Percentiles rank a stretch among this genome's conserved stretches.
phyloP scores from a whole-genome alignment of 2,888 invertebrate species.

The Perdita meconis region DNA sequence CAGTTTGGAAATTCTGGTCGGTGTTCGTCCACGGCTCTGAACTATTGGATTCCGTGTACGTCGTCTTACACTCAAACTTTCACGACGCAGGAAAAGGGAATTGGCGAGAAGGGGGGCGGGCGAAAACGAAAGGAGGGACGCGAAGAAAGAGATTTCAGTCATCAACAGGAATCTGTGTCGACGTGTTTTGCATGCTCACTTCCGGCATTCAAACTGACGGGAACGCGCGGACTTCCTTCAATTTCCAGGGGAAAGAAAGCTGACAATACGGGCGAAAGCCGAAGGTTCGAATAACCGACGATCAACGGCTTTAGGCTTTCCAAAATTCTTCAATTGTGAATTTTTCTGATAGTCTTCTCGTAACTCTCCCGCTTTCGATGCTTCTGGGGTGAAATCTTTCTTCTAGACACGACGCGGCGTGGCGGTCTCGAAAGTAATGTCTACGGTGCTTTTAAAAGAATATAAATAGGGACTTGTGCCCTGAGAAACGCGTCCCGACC shows the following conservation, averaged over 20 bases:
- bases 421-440: neutral
- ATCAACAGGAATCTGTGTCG: constrained; percentile 34
- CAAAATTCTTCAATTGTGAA: neutral
- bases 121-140: neutral
- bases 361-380: no score
- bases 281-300: no score
- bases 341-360: neutral
- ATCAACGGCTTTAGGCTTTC: no score
- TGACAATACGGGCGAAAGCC: no score
- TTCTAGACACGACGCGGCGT: neutral
- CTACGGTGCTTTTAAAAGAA: neutral
- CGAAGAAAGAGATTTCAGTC: constrained; percentile 24
- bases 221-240: constrained; percentile 40
- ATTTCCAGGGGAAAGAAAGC: constrained; percentile 5
- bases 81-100: neutral
- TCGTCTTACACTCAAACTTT: constrained; percentile 15
- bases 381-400: neutral
- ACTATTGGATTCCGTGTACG: constrained; percentile 35
- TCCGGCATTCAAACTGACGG: constrained; percentile 40
- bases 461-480: neutral
- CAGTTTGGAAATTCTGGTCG: constrained; percentile 43
- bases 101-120: neutral
- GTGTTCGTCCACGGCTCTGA: constrained; percentile 1
- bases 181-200: constrained; percentile 46
- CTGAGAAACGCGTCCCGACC: neutral